These are phyloP conservation scores for Pollimyrus isidori DNA, from an alignment of 2,113 vertebrate species.

Conservation along the genomic window DNA sequence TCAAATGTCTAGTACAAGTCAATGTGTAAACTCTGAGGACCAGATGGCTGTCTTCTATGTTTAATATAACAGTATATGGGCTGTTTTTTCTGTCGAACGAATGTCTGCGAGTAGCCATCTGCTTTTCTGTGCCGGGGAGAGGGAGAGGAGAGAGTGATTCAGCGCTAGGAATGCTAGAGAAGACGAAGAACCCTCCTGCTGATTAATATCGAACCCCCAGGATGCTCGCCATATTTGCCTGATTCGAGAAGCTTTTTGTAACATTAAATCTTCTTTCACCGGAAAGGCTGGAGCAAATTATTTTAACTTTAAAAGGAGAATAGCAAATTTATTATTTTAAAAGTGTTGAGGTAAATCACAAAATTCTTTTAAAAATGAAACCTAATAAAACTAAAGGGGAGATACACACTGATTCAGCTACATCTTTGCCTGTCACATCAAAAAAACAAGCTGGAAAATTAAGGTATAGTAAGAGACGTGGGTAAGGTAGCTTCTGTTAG, in stretches of 20 bases:
- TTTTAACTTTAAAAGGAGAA: not conserved
- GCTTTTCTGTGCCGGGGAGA: not conserved
- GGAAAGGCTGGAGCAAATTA: not conserved
- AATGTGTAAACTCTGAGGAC: not conserved
- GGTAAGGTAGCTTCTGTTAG: not conserved
- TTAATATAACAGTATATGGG: conserved; percentile 1
- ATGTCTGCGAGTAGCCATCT: not conserved
- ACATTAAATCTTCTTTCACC: not conserved
- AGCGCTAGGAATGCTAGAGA: not conserved
- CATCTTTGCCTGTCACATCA: not conserved
- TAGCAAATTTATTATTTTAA: not conserved
- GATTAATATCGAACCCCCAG: not conserved
- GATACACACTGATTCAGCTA: not conserved
- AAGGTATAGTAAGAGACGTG: not conserved
- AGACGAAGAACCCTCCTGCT: not conserved
- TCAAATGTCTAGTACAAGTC: not conserved
- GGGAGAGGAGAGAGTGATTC: not conserved
- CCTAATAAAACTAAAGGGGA: not conserved
- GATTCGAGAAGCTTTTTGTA: not conserved
- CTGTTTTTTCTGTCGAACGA: not conserved
- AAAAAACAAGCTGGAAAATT: not conserved
- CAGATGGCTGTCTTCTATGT: conserved; percentile 6
- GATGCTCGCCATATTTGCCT: not conserved
- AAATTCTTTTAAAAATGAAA: not conserved
- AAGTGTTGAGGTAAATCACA: not conserved